Evolutionary conservation across 92 coral and sea anemone genomes (phyloP).

Genomic region (Phenganax stokvisi): DNA sequence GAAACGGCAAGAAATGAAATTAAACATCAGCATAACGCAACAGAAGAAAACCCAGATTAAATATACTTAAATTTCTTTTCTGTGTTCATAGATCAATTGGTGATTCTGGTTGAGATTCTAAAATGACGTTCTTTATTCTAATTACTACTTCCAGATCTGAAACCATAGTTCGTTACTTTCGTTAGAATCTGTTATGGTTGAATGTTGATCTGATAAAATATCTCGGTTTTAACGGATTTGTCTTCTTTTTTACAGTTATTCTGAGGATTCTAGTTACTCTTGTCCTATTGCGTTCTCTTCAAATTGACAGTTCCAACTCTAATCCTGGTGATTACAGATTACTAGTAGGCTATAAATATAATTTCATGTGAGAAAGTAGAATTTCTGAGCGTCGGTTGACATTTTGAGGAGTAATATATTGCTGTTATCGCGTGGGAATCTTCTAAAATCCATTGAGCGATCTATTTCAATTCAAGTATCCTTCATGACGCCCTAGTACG

Average conservation of each 20-base stretch:
- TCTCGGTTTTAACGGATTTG: too few relatives aligned
- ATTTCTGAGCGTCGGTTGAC: background rate
- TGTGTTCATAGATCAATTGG: background rate
- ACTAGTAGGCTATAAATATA: constrained; percentile 6
- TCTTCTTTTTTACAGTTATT: too few relatives aligned
- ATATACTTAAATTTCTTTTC: constrained; percentile 15
- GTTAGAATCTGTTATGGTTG: too few relatives aligned
- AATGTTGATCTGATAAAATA: too few relatives aligned
- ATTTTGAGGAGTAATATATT: background rate
- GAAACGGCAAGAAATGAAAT: constrained; percentile 32
- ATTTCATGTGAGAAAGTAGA: background rate
- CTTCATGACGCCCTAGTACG: background rate
- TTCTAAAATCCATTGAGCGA: background rate
- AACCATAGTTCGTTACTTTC: background rate
- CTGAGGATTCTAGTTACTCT: too few relatives aligned
- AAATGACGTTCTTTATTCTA: background rate
- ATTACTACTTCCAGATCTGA: constrained; percentile 4
- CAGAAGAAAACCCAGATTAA: background rate
- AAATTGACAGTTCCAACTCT: background rate
- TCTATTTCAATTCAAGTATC: background rate
- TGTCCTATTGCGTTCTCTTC: too few relatives aligned
- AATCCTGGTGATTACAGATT: background rate
- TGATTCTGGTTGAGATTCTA: background rate
- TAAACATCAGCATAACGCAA: background rate
- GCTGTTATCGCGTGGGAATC: constrained; percentile 15